Base-by-base conservation (phyloP, 2,888 invertebrate species). In the Mesorhabditis belari region DNA sequence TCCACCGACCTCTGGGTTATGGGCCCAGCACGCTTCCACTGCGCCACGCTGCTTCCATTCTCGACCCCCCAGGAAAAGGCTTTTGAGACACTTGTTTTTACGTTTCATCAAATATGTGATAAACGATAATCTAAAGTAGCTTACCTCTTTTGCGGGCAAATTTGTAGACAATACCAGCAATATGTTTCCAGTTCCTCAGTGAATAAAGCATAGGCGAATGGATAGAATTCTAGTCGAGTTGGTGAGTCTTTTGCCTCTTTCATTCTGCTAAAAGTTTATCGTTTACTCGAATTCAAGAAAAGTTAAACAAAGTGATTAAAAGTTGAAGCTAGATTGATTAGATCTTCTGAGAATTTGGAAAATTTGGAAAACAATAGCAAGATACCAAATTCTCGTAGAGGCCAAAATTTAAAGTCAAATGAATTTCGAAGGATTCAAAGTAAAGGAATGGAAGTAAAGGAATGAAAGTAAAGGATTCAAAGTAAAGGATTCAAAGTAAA, bases 1-100 rank as follows among this genome's bases (percentile, higher is more conserved):
- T 81, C 81, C 77, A 89, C 89, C 89, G 89, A 89, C 88, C 89
- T 89, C 89, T 89, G 89, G 89, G 88, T 88, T 88, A 88, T 88
- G 88, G 87, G 88, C 88, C 88, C 87, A 88, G 87, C 88, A 88
- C 87, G 87, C 88, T 88, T 80, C 88, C 87, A 87, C 88, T 88
- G 88, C 88, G 88, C 88, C 87, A 88, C 87, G 88, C 87, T 88
- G 87, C 88, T 87, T n/a, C n/a, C n/a, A n/a, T n/a, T n/a, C n/a
- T n/a, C n/a, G n/a, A n/a, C n/a, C n/a, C n/a, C n/a, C n/a, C n/a
- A n/a, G n/a, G n/a, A 23, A 54, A 23, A 21, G 17, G 23, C 12
- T 50, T 19, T 24, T 5, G 21, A 29, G 25, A 25, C 9, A 27
- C 9, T 24, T 17, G 23, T 52, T 12, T 25, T 25, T 27, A 9